Evolutionary conservation across 1,140 invertebrate genomes (phyloP).

Genomic region (Bombus huntii): DNA sequence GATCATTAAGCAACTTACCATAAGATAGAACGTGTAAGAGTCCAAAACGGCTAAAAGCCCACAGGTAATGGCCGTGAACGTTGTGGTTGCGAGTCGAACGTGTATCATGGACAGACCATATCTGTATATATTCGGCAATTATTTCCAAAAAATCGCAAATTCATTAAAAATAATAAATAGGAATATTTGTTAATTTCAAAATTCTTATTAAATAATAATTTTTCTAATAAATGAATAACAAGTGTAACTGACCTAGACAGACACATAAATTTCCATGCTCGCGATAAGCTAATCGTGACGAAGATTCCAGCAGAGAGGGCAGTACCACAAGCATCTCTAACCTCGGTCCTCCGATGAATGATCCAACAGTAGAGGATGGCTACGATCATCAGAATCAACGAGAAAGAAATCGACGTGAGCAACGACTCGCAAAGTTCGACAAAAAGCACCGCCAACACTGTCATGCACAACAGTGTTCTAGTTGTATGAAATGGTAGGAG

Average conservation of each 20-base stretch:
- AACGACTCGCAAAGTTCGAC: constrained; percentile 69
- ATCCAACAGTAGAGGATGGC: constrained; percentile 67
- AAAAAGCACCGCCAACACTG: constrained; percentile 54
- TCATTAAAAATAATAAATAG: background rate
- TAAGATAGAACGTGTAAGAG: constrained; percentile 66
- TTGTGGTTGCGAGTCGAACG: constrained; percentile 61
- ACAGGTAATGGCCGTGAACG: constrained; percentile 50
- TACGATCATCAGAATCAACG: constrained; percentile 54
- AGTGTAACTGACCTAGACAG: constrained; percentile 56
- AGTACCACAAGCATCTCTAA: constrained; percentile 61
- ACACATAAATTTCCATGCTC: constrained; percentile 66
- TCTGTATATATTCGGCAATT: constrained; percentile 51
- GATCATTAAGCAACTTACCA: constrained; percentile 56
- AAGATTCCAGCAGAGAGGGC: constrained; percentile 64
- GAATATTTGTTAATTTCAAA: background rate
- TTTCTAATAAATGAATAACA: background rate
- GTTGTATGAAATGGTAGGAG: constrained; percentile 66
- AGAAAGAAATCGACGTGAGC: constrained; percentile 57
- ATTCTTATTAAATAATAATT: background rate
- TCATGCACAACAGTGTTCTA: constrained; percentile 63
- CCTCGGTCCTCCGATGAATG: constrained; percentile 70
- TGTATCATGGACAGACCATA: constrained; percentile 57
- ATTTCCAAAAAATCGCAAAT: background rate
- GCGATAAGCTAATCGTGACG: constrained; percentile 62
- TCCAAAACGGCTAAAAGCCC: constrained; percentile 69